phyloP scores from a whole-genome alignment of 2,113 vertebrate genomes.

The Hippoglossus stenolepis region DNA sequence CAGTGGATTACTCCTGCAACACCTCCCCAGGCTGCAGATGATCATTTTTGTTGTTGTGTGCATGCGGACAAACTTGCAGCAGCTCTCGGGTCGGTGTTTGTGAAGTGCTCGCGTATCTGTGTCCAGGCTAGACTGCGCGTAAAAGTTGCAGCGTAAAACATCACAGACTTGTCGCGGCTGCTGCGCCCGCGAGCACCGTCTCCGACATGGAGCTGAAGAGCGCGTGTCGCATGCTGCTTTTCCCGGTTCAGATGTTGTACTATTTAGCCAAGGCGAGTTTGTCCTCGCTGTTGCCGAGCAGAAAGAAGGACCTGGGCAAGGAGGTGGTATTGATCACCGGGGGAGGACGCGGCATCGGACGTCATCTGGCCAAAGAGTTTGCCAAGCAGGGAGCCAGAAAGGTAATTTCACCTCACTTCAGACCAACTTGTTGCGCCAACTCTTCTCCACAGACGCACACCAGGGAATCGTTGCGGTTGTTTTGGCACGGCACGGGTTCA shows the following conservation, averaged over 20 bases:
- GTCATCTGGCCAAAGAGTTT: constrained; percentile 93
- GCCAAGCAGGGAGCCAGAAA: constrained; percentile 90
- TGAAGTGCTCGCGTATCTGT: neutral
- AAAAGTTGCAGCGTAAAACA: constrained; percentile 2
- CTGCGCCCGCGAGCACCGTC: neutral
- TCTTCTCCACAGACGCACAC: neutral
- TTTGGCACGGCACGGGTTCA: neutral
- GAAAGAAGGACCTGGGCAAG: constrained; percentile 86
- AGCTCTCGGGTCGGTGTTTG: constrained; percentile 9
- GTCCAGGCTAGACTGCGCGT: constrained; percentile 5
- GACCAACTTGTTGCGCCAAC: constrained; percentile 30
- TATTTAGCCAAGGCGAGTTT: constrained; percentile 83
- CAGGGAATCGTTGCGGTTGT: neutral
- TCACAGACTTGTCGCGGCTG: neutral
- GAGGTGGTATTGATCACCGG: constrained; percentile 95
- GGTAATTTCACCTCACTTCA: constrained; percentile 80
- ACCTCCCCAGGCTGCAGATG: constrained; percentile 30
- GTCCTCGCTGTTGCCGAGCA: constrained; percentile 83
- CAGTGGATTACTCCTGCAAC: constrained; percentile 45
- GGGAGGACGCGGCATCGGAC: constrained; percentile 96
- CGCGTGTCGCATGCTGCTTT: constrained; percentile 86
- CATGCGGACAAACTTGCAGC: constrained; percentile 21
- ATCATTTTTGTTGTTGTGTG: constrained; percentile 5
- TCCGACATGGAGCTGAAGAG: constrained; percentile 86
- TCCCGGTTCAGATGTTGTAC: constrained; percentile 88